These are phyloP conservation scores for Sceloporus undulatus DNA, from an alignment of 2,113 vertebrate genomes.

Conservation along the genomic window DNA sequence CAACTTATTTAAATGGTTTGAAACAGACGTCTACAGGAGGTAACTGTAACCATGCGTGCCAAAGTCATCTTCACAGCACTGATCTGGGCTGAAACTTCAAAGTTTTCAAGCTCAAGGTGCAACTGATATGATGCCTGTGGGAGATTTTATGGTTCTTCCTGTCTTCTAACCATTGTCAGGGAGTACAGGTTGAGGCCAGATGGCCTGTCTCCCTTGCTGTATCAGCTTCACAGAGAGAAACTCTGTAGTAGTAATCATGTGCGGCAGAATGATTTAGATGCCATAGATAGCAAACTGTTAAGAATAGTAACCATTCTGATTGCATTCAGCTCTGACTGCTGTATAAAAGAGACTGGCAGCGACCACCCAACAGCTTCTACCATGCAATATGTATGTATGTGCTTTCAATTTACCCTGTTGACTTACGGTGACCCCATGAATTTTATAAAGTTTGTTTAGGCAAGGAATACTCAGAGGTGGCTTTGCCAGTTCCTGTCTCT, in stretches of 20 bases:
- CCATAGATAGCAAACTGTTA: background rate
- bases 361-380: background rate
- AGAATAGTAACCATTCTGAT: too few relatives aligned
- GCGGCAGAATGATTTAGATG: background rate
- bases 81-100: background rate
- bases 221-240: background rate
- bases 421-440: too few relatives aligned
- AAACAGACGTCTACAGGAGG: background rate
- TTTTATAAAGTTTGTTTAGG: too few relatives aligned
- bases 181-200: slow-evolving; percentile 15
- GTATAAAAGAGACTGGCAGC: background rate
- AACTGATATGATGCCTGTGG: background rate
- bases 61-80: background rate
- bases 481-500: too few relatives aligned
- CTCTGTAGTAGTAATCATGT: background rate
- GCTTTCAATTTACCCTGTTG: too few relatives aligned
- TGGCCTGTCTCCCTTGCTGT: background rate
- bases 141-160: background rate
- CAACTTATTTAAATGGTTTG: background rate
- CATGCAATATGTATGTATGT: too few relatives aligned
- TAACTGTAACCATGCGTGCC: background rate
- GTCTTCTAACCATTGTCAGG: background rate
- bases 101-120: background rate
- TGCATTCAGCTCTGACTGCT: background rate
- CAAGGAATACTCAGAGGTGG: too few relatives aligned